Evolutionary conservation across 35 echinoderm and acorn worm genomes (phyloP).

Genomic region (Anneissia japonica): DNA sequence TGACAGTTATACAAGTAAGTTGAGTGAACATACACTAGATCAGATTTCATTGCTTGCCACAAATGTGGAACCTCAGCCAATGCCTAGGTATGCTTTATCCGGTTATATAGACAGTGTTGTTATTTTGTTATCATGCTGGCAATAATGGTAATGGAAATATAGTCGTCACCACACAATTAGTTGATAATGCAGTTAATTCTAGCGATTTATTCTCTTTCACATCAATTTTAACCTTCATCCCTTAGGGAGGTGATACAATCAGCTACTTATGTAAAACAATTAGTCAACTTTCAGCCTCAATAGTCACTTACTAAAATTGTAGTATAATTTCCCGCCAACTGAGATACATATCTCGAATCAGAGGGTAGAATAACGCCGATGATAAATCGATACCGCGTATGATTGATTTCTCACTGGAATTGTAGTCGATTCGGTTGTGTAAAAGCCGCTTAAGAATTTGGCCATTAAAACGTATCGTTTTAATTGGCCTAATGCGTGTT

Average conservation of each 20-base stretch:
- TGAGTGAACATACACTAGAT: no score
- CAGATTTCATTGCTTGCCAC: no score
- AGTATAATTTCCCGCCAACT: not conserved
- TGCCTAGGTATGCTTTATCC: no score
- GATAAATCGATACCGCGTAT: not conserved
- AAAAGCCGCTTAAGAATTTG: not conserved
- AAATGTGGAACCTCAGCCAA: no score
- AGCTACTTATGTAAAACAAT: not conserved
- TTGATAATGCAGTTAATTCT: not conserved
- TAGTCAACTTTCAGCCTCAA: not conserved
- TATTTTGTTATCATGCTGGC: not conserved
- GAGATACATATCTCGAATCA: not conserved
- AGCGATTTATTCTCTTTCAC: not conserved
- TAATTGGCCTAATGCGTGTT: not conserved
- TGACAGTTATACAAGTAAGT: conserved; percentile 26
- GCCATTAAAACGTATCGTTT: not conserved
- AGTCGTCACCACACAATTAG: not conserved
- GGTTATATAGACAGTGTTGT: no score
- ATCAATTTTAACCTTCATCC: not conserved
- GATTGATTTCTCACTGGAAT: not conserved
- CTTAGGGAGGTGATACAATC: not conserved
- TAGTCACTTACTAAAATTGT: not conserved
- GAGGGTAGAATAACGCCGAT: not conserved
- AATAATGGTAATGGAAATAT: not conserved
- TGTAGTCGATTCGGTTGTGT: not conserved